A percentile compares a stretch with the other conserved stretches of the same genome.
Evolutionary conservation across 2,888 invertebrate genomes (phyloP).

Genomic region (Eupithecia abbreviata): DNA sequence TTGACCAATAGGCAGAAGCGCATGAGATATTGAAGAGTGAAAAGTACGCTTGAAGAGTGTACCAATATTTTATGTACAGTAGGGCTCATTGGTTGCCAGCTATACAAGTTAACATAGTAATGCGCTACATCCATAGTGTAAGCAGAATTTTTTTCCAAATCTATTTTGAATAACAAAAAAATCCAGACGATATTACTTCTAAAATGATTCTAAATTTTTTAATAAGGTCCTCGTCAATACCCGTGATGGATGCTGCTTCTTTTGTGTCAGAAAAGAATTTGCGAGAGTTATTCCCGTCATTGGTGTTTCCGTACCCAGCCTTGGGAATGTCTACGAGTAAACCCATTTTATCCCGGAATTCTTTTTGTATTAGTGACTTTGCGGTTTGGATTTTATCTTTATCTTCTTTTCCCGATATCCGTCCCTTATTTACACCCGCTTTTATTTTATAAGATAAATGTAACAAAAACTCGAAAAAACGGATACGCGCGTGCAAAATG

Average conservation of each 20-base stretch:
- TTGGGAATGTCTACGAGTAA: constrained; percentile 27
- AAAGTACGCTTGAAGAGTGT: constrained; percentile 11
- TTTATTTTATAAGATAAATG: too few species aligned
- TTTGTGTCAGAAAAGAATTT: constrained; percentile 24
- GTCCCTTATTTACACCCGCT: too few species aligned
- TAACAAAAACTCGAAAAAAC: too few species aligned
- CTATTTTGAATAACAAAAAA: too few species aligned
- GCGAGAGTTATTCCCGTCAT: constrained; percentile 26
- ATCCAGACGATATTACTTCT: constrained; percentile 11
- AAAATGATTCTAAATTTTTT: constrained; percentile 2
- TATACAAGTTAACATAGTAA: constrained; percentile 12
- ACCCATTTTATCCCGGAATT: constrained; percentile 22
- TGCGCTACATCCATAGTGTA: constrained; percentile 13
- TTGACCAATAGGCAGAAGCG: neutral
- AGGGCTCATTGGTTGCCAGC: constrained; percentile 14
- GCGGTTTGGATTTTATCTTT: constrained; percentile 14
- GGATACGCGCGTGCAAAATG: too few species aligned
- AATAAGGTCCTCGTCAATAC: neutral
- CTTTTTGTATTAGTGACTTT: constrained; percentile 12
- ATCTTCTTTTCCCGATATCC: constrained; percentile 33
- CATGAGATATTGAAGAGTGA: too few species aligned
- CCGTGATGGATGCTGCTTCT: constrained; percentile 5
- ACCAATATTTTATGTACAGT: constrained; percentile 14
- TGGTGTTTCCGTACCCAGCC: constrained; percentile 25
- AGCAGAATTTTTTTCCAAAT: constrained; percentile 4